Base-by-base conservation (phyloP, 2,113 vertebrate genomes). In the Cololabis saira region DNA sequence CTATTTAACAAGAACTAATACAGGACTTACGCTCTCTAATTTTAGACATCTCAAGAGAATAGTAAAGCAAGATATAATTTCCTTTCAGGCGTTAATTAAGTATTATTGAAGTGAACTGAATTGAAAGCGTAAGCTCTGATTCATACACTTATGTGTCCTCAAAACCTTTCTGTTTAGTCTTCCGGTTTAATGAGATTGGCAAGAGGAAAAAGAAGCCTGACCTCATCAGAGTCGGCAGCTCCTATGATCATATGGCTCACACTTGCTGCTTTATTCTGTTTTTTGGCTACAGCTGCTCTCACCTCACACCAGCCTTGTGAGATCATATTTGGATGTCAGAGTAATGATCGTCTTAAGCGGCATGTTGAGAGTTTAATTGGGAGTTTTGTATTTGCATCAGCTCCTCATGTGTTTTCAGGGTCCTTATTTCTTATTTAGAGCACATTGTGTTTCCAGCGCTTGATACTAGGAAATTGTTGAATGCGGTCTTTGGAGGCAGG, bases 301-400 rank as follows among this genome's bases (percentile, higher is more conserved):
- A 33, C 18, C 63, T 81, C 61, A 50, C 76, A 77, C 64, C 59
- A 66, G 24, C 30, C 50, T 48, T 71, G 50, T 85, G 86, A 88
- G 82, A 75, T 88, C 84, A 87, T 77, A 27, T 76, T 87, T 90
- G 82, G 86, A 81, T 24, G 61, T 43, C 16, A 3, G 40, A 43
- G 64, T 75, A 77, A 84, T 65, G 48, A 71, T 70, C 74, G 73
- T 82, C 84, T 24, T 0, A 77, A 78, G 82, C 56, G 15, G 68
- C 19, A 27, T 41, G 58, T 49, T 56, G 37, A 76, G 42, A 51
- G 33, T 74, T 69, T 86, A 71, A 80, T 68, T 65, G 59, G 72
- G 70, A 74, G 27, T 62, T 74, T 67, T 77, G 27, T 52, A 63
- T 72, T 81, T 52, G 49, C 12, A 17, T 66, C 60, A 59, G 40